Base-by-base conservation (phyloP, 1,140 invertebrate genomes). In the Penaeus japonicus region DNA sequence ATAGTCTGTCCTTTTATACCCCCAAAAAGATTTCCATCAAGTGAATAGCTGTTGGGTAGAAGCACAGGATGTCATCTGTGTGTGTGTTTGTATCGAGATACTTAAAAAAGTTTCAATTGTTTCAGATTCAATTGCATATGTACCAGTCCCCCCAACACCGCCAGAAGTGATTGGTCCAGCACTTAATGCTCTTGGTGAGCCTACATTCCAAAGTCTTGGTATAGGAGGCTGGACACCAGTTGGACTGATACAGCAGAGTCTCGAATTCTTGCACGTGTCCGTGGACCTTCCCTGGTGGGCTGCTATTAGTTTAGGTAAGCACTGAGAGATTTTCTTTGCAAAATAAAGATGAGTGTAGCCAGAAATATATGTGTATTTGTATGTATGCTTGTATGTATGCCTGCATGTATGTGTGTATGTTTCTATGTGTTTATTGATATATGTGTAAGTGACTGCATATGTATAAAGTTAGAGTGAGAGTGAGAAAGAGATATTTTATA, bases 271-370 rank as follows among this genome's bases (percentile, higher is more conserved):
- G 17, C 98, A 99, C 92, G 94, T 96, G 59, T 92, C 92, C 1
- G 92, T 93, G 22, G 95, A 95, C 91, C 77, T 99, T 22, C 98
- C 98, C 2, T 99, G 98, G 98, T 99, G 97, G 97, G 94, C 92
- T 30, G 92, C 96, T 20, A 99, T 99, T 91, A 93, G 95, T 7
- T 92, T 96, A 83, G 94, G 96, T 96, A 93, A 92, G 92, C 91
- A 47, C 87, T 7, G 5, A 47, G 47, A 47, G 47, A 47, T 47
- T 47, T 47, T 47, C 15, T 15, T 47, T 15, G 15, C 10, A 15
- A 0, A 47, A 47, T 7, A 15, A 0, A 7, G 47, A 47, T 7
- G 65, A 54, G 47, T 70, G 20, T 24, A 20, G 32, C n/a, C n/a
- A n/a, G n/a, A n/a, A 80, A 86, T 7, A 47, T 47, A 15, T 35